Evolutionary conservation across 2,888 invertebrate genomes (phyloP).

Genomic region (Junonia oenone): DNA sequence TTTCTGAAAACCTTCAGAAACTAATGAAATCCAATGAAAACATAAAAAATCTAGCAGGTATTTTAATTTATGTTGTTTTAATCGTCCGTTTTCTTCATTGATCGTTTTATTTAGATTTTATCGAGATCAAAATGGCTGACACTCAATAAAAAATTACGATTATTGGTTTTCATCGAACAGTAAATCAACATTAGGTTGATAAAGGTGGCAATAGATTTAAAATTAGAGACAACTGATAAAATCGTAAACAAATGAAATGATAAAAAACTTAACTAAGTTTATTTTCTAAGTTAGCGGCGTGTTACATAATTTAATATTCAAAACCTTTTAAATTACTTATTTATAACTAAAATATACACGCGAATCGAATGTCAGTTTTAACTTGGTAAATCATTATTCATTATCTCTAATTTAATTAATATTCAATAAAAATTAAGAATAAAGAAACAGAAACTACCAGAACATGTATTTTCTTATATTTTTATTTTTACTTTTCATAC

Average conservation of each 20-base stretch:
- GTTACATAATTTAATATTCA: constrained; percentile 9
- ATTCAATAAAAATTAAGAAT: no score
- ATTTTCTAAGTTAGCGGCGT: neutral
- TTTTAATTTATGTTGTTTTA: constrained; percentile 5
- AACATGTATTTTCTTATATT: no score
- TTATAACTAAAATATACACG: no score
- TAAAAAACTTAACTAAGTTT: constrained; percentile 3
- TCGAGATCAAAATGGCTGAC: constrained; percentile 31
- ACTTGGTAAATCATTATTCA: no score
- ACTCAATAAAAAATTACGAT: constrained; percentile 3
- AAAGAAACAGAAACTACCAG: no score
- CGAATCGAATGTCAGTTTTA: neutral
- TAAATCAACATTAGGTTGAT: constrained; percentile 29
- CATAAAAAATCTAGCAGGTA: constrained; percentile 44
- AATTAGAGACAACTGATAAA: constrained; percentile 35
- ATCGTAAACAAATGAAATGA: constrained; percentile 36
- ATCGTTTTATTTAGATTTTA: neutral
- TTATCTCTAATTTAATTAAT: no score
- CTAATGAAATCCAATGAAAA: constrained; percentile 37
- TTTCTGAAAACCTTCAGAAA: constrained; percentile 60
- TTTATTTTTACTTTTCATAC: no score
- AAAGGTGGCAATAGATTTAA: constrained; percentile 46
- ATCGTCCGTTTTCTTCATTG: neutral
- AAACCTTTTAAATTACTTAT: neutral
- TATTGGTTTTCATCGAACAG: neutral